Evolutionary conservation across 2,888 invertebrate genomes (phyloP), one percentile per base, ranked within the genome.

Genomic region (Peribatodes rhomboidaria): DNA sequence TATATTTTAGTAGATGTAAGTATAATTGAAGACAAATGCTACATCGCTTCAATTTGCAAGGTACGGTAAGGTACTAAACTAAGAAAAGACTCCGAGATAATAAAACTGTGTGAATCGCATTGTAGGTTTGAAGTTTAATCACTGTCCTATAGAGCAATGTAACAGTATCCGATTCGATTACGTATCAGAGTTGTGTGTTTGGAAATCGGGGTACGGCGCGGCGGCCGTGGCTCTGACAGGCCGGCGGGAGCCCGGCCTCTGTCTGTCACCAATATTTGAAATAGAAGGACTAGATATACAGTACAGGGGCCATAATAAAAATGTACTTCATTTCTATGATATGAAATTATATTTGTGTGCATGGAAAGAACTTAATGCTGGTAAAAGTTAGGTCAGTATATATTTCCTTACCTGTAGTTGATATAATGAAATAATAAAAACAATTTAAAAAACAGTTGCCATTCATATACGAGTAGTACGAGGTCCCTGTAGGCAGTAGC

Each of bases 161-260:
- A 82, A 83, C 77, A 76, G 76, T 79, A 82, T 79, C 76, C 71
- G 79, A 74, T 78, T 79, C 77, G 71, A 79, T 80, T 81, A 77
- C 80, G 68, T 71, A 70, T 71, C 65, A 67, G 67, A 69, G 61
- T 53, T 60, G 56, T 59, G 69, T 76, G 74, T 78, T 77, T 77
- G 76, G 72, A 72, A 77, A 77, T 70, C 71, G 67, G 69, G 64
- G 46, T 49, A 42, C 49, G 42, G 13, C 33, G 20, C 37, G 20
- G 9, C 20, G 14, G 31, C 66, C 69, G 70, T 66, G 63, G 53
- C 68, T 62, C 63, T 65, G 65, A 61, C 69, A 67, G 68, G 67
- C 59, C 53, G 72, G 62, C 54, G 64, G 63, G 52, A 42, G 18
- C 39, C 27, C n/a, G 13, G 39, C 37, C 54, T 37, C 53, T 52